Conservation (phyloP, 2,888 invertebrate species). For the Dasypogon diadema region DNA sequence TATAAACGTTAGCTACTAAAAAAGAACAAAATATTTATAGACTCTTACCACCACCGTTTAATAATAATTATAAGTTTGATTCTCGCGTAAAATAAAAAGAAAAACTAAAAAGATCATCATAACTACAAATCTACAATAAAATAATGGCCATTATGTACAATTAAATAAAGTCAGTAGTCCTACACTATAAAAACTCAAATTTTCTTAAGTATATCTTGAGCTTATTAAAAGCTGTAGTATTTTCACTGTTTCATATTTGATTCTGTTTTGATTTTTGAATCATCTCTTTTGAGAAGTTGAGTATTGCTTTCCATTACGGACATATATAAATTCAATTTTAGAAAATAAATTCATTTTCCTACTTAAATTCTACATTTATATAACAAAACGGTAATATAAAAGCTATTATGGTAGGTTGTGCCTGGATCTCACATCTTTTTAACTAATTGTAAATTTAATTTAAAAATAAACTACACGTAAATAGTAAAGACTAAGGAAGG, state of each 20-base stretch:
- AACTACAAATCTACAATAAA: not conserved
- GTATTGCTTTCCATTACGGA: not conserved
- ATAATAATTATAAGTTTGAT: too few species aligned
- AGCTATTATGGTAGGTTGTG: not conserved
- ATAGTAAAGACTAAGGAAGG: slow-evolving; percentile 31
- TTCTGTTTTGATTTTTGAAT: not conserved
- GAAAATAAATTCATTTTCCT: slow-evolving; percentile 8
- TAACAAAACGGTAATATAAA: slow-evolving; percentile 28
- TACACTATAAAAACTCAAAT: not conserved
- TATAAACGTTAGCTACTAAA: not conserved
- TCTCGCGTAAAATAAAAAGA: not conserved
- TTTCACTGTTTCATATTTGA: not conserved
- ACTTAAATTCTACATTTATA: slow-evolving; percentile 21
- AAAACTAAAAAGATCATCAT: not conserved
- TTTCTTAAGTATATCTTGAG: not conserved
- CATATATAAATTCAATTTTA: too few species aligned
- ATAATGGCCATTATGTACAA: not conserved
- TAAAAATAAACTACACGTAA: slow-evolving; percentile 30
- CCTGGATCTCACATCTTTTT: slow-evolving; percentile 17
- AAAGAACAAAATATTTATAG: not conserved
- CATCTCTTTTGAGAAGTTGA: not conserved
- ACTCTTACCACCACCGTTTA: not conserved
- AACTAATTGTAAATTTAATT: slow-evolving; percentile 26
- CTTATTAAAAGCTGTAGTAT: not conserved
- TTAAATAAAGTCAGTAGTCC: not conserved